Percentiles rank a stretch among this genome's conserved stretches.
Conservation (phyloP, 2,113 vertebrate species). For the Lepisosteus oculatus region DNA sequence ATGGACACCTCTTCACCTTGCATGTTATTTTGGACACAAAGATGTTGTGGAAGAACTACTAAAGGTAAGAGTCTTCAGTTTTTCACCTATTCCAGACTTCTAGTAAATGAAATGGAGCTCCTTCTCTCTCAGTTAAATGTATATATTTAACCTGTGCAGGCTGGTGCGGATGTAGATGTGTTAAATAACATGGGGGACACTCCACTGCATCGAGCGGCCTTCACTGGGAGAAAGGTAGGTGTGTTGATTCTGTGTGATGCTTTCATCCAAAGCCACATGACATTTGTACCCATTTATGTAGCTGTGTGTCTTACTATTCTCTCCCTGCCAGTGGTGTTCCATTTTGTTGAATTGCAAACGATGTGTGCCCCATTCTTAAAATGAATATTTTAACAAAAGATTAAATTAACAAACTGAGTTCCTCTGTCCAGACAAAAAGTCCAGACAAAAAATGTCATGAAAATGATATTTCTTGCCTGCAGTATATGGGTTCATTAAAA, state of each 20-base stretch:
- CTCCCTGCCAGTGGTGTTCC: not conserved
- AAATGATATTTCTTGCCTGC: not conserved
- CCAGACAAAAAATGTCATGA: no score
- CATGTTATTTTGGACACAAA: constrained; percentile 80
- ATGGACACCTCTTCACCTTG: constrained; percentile 88
- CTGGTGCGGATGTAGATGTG: constrained; percentile 77
- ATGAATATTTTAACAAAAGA: no score
- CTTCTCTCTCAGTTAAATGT: constrained; percentile 22
- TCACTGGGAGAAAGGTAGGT: constrained; percentile 79
- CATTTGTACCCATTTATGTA: no score
- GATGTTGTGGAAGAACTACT: constrained; percentile 80
- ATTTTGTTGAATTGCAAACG: not conserved
- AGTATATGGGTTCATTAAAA: not conserved
- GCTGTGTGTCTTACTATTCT: not conserved
- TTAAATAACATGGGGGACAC: constrained; percentile 86
- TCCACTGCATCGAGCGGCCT: constrained; percentile 82
- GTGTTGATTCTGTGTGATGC: not conserved
- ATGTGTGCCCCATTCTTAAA: no score
- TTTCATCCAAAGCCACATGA: no score
- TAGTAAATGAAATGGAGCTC: not conserved
- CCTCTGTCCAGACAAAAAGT: no score
- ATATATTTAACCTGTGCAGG: constrained; percentile 58
- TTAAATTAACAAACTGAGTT: no score
- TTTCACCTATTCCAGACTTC: not conserved
- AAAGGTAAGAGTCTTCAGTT: constrained; percentile 62